These are phyloP conservation scores for Micrasema minimum DNA, from an alignment of 1,140 invertebrate genomes.

Conservation along the genomic window DNA sequence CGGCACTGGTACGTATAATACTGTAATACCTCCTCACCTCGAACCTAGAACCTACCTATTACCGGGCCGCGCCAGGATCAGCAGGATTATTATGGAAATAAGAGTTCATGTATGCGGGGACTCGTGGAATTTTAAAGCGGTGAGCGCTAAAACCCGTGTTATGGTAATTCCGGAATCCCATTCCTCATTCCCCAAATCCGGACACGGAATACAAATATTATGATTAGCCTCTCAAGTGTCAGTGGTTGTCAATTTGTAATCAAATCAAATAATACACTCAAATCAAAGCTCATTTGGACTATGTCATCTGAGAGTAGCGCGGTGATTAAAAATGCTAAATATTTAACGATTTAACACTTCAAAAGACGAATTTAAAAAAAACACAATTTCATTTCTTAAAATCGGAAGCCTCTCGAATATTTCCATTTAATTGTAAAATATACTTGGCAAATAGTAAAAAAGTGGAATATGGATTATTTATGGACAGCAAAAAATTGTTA, in stretches of 20 bases:
- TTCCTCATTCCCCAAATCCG: conserved; percentile 10
- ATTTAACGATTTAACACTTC: too few species aligned
- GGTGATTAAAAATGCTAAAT: too few species aligned
- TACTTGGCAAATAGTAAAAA: too few species aligned
- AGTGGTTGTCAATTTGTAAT: background rate
- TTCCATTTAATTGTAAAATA: too few species aligned
- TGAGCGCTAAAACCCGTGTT: conserved; percentile 18
- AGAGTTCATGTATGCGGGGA: conserved; percentile 19
- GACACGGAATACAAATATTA: conserved; percentile 6
- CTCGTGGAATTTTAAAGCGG: conserved; percentile 20
- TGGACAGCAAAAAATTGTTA: too few species aligned
- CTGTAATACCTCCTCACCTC: background rate
- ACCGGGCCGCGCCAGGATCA: background rate
- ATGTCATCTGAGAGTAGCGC: too few species aligned
- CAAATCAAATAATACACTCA: too few species aligned
- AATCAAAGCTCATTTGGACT: too few species aligned
- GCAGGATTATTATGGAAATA: conserved; percentile 27
- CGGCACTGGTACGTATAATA: background rate
- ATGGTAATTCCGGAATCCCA: conserved; percentile 18
- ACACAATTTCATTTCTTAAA: too few species aligned
- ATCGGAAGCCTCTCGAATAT: too few species aligned
- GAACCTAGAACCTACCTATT: background rate
- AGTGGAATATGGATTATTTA: too few species aligned
- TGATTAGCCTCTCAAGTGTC: background rate
- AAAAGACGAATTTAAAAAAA: too few species aligned